Base-by-base conservation (phyloP, 2,888 invertebrate genomes). In the Diogma glabrata region DNA sequence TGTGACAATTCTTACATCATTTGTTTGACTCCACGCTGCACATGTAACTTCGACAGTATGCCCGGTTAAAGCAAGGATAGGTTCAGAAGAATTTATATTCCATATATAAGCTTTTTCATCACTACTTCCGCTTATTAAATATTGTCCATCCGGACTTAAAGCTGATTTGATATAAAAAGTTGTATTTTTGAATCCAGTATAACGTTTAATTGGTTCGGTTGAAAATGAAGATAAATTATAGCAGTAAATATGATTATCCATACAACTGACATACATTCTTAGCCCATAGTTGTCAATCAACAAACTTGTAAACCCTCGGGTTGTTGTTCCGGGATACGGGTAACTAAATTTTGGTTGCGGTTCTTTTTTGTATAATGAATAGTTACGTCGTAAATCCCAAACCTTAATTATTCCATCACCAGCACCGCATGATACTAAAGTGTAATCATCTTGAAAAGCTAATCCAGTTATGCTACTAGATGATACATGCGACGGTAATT, bases 11-110 rank as follows among this genome's bases (percentile, higher is more conserved):
- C 78, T 77, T 16, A 72, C 66, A 62, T 79, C 77, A 6, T 75
- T 75, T 9, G 67, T 65, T 4, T 63, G 57, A 57, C 82, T 79
- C 91, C 91, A 92, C 2, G 86, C 84, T 2, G 90, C 87, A 63
- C 87, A 85, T 0, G 90, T 89, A 0, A 93, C 92, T 72, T 93
- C 93, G 8, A 85, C 86, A 40, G 77, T 72, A 63, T 93, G 92
- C 0, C 90, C 91, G 1, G 73, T 71, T 4, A 93, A 71, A 49
- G 76, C 74, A 17, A 84, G 78, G 9, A 89, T 65, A 1, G 90
- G 88, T 53, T 74, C 67, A 0, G 83, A 72, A 56, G 71, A 67
- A 12, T 75, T 73, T 1, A 82, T 76, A 64, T 80, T 82, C 92
- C 93, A 94, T 50, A 94, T 81, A 63, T 91, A 92, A 0, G 90